phyloP scores from a whole-genome alignment of 2,797 vertebrate species.

The Sphenodon punctatus region DNA sequence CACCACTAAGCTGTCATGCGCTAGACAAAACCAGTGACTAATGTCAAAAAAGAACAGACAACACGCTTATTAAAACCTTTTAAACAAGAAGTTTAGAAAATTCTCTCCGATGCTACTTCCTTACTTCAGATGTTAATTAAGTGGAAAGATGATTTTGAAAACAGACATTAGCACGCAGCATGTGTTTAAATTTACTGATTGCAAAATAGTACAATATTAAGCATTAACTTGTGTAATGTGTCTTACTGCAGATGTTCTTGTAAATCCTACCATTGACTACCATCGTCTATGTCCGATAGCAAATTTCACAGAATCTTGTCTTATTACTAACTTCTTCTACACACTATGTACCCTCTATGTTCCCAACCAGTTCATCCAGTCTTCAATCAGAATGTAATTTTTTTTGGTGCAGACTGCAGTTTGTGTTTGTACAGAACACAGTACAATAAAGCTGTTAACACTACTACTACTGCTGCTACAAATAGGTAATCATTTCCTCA shows the following conservation, averaged over 20 bases:
- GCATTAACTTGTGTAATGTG: too few species aligned
- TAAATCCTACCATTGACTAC: too few species aligned
- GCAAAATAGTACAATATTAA: neutral
- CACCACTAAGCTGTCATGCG: neutral
- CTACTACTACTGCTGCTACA: too few species aligned
- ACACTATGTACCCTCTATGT: neutral
- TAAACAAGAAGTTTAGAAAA: slow-evolving; percentile 45
- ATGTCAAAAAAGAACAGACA: neutral
- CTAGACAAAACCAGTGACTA: slow-evolving; percentile 52
- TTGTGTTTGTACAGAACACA: neutral
- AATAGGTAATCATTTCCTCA: too few species aligned
- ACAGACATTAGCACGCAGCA: slow-evolving; percentile 32
- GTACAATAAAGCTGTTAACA: neutral
- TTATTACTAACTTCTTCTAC: neutral
- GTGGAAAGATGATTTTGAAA: slow-evolving; percentile 10
- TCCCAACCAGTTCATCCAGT: neutral
- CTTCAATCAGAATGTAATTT: neutral
- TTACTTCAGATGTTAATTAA: slow-evolving; percentile 46
- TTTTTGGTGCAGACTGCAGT: neutral
- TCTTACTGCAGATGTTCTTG: too few species aligned
- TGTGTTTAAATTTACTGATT: neutral
- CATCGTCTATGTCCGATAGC: too few species aligned
- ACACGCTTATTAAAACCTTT: slow-evolving; percentile 11
- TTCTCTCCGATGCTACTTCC: slow-evolving; percentile 44
- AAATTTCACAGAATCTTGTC: neutral